These are phyloP conservation scores for Hyposoter dolosus DNA, from an alignment of 2,888 invertebrate species.

Conservation along the genomic window DNA sequence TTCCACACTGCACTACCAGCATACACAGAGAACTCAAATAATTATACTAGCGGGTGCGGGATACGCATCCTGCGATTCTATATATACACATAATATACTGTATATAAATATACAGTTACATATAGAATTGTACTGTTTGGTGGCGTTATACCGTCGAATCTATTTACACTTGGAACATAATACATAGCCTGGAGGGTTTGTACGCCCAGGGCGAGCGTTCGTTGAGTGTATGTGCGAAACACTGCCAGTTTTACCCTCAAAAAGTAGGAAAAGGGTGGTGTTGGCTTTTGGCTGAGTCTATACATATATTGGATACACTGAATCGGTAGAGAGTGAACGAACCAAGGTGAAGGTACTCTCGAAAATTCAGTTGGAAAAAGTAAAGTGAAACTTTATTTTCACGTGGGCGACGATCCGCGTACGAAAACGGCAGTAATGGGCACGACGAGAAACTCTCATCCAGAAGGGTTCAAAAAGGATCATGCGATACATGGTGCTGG, in stretches of 20 bases:
- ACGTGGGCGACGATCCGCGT: slow-evolving; percentile 19
- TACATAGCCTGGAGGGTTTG: slow-evolving; percentile 67
- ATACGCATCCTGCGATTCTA: slow-evolving; percentile 37
- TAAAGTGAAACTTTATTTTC: slow-evolving; percentile 22
- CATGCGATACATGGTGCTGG: not conserved
- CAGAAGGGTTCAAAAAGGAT: slow-evolving; percentile 10
- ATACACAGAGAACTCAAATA: slow-evolving; percentile 63
- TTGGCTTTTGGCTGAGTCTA: slow-evolving; percentile 16
- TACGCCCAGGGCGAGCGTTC: slow-evolving; percentile 55
- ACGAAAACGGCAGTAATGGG: not conserved
- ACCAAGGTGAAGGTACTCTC: slow-evolving; percentile 22
- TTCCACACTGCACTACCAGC: slow-evolving; percentile 19
- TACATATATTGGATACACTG: slow-evolving; percentile 1
- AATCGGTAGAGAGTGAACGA: slow-evolving; percentile 24
- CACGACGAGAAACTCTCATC: slow-evolving; percentile 10
- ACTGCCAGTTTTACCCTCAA: slow-evolving; percentile 18
- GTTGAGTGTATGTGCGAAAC: slow-evolving; percentile 43
- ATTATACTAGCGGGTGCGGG: slow-evolving; percentile 59
- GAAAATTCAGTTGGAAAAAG: slow-evolving; percentile 40
- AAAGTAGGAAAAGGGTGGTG: slow-evolving; percentile 4
- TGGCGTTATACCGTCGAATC: slow-evolving; percentile 63
- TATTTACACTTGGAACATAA: slow-evolving; percentile 65
- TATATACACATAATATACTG: slow-evolving; percentile 13
- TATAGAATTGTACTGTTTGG: slow-evolving; percentile 57
- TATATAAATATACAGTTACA: slow-evolving; percentile 22